Evolutionary conservation across 2,113 vertebrate genomes (phyloP).

Genomic region (Pyxicephalus adspersus): DNA sequence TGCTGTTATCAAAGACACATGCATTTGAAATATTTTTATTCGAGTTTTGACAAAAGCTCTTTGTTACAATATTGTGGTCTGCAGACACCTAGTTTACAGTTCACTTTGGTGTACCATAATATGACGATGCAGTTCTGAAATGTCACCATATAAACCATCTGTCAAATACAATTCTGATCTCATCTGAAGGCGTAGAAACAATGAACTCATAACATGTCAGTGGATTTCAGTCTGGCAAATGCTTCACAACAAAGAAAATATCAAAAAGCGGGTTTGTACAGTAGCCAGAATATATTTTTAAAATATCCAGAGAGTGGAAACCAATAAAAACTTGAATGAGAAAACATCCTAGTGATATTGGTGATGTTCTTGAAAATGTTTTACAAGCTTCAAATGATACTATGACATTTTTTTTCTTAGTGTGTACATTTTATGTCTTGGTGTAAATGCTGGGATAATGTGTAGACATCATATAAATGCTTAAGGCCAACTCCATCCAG

Average conservation of each 20-base stretch:
- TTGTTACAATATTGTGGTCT: background rate
- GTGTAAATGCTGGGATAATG: no score
- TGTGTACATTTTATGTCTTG: no score
- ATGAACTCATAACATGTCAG: slow-evolving; percentile 25
- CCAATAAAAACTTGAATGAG: background rate
- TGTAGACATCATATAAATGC: no score
- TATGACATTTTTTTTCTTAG: no score
- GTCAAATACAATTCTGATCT: slow-evolving; percentile 36
- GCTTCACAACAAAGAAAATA: slow-evolving; percentile 5
- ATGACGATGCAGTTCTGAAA: slow-evolving; percentile 38
- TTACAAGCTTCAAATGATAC: no score
- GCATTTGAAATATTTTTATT: background rate
- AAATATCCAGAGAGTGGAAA: background rate
- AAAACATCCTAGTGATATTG: no score
- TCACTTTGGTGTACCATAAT: slow-evolving; percentile 17
- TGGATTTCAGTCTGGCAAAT: slow-evolving; percentile 14
- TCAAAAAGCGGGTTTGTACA: background rate
- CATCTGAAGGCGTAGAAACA: slow-evolving; percentile 29
- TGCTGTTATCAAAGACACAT: background rate
- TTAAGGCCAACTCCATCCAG: no score
- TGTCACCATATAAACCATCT: slow-evolving; percentile 43
- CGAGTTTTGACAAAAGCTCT: background rate
- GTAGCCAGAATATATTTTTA: slow-evolving; percentile 3
- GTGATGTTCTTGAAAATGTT: no score
- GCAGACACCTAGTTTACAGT: slow-evolving; percentile 19